These are phyloP conservation scores for Oscheius myriophilus DNA, from an alignment of 2,888 invertebrate species.

Conservation along the genomic window DNA sequence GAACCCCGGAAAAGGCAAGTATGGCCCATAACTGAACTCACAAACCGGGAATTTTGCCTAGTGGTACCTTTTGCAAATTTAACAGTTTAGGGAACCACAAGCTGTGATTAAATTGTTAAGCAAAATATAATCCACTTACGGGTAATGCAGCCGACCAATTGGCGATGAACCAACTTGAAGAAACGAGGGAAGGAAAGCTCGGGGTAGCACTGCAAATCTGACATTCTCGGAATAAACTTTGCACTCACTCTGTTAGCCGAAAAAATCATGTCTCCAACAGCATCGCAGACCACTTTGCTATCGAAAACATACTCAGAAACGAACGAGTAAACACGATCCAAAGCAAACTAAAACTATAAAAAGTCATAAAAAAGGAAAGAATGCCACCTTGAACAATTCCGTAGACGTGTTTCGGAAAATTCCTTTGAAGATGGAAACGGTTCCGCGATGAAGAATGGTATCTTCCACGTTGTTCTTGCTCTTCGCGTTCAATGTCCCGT, in stretches of 20 bases:
- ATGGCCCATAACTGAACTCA: too few relatives aligned
- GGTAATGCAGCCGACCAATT: conserved; percentile 51
- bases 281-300: conserved; percentile 83
- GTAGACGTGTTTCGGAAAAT: conserved; percentile 46
- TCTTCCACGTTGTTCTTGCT: conserved; percentile 44
- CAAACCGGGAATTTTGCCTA: too few relatives aligned
- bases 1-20: too few relatives aligned
- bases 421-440: conserved; percentile 49
- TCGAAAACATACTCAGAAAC: conserved; percentile 82
- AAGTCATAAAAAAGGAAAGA: too few relatives aligned
- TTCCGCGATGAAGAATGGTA: conserved; percentile 46
- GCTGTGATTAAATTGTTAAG: too few relatives aligned
- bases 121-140: conserved; percentile 33
- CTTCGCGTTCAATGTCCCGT: conserved; percentile 40
- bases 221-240: too few relatives aligned
- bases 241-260: conserved; percentile 73
- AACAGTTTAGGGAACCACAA: too few relatives aligned
- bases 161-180: conserved; percentile 54
- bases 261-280: conserved; percentile 81
- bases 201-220: conserved; percentile 58
- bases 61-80: too few relatives aligned
- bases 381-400: conserved; percentile 36
- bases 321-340: conserved; percentile 82
- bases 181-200: conserved; percentile 60
- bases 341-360: conserved; percentile 78